Percentiles rank a stretch among this genome's conserved stretches.
phyloP scores from a whole-genome alignment of 2,888 invertebrate species.

The Eudasyphora cyanicolor region DNA sequence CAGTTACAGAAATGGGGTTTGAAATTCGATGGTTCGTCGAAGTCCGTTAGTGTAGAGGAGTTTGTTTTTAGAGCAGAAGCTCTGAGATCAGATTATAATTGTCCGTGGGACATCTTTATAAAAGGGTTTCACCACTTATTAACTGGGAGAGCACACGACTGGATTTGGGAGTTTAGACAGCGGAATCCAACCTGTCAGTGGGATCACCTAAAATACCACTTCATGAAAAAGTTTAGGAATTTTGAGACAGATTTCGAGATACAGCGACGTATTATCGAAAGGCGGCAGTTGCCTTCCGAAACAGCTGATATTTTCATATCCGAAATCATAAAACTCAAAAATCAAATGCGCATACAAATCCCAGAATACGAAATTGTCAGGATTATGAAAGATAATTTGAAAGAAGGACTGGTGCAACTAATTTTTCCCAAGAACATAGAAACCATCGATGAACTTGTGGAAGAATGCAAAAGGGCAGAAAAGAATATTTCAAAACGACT shows the following conservation, averaged over 20 bases:
- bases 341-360: conserved; percentile 8
- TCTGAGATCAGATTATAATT: conserved; percentile 22
- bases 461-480: conserved; percentile 1
- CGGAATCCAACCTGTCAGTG: conserved; percentile 1
- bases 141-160: neutral
- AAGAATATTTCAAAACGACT: neutral
- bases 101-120: neutral
- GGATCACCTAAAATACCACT: conserved; percentile 1
- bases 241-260: conserved; percentile 20
- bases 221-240: conserved; percentile 22
- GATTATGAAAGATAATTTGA: too few species aligned
- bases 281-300: conserved; percentile 8
- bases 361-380: neutral
- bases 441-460: conserved; percentile 6
- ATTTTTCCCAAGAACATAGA: conserved; percentile 24
- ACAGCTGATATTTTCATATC: neutral
- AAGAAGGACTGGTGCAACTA: neutral
- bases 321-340: conserved; percentile 22
- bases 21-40: conserved; percentile 17
- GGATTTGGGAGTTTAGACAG: conserved; percentile 9
- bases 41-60: too few species aligned
- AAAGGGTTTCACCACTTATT: conserved; percentile 37
- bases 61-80: conserved; percentile 26
- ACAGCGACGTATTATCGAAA: conserved; percentile 29
- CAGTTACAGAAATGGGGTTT: conserved; percentile 37